A percentile compares a stretch with the other conserved stretches of the same genome.
phyloP scores from a whole-genome alignment of 2,797 vertebrate genomes.

The Falco rusticolus region DNA sequence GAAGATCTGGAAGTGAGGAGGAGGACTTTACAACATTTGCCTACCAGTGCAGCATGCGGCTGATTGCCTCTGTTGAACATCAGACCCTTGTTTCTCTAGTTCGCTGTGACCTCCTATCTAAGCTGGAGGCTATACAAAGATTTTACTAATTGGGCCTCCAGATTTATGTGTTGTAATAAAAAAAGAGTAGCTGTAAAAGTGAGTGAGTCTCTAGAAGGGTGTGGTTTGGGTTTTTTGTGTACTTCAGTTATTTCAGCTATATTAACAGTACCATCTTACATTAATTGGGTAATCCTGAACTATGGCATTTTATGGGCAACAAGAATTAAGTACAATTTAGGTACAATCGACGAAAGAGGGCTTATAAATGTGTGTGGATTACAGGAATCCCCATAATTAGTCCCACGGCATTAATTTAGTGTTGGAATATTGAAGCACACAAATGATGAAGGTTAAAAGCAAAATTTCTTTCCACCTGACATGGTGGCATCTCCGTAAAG shows the following conservation, averaged over 20 bases:
- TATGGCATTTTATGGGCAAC: conserved; percentile 56
- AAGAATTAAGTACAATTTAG: conserved; percentile 60
- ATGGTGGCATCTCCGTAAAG: conserved; percentile 67
- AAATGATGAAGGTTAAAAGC: conserved; percentile 75
- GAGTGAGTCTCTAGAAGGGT: neutral
- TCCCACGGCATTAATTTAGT: conserved; percentile 65
- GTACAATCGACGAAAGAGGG: conserved; percentile 68
- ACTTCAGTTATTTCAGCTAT: conserved; percentile 63
- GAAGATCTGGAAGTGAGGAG: neutral
- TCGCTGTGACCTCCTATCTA: neutral
- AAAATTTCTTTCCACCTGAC: conserved; percentile 69
- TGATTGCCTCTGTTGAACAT: neutral
- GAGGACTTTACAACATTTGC: neutral
- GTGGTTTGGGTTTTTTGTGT: conserved; percentile 36
- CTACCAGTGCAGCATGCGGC: neutral
- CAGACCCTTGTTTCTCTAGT: neutral
- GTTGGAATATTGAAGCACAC: conserved; percentile 56
- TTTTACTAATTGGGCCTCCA: neutral
- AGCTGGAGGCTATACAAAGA: neutral
- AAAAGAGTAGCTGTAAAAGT: conserved; percentile 47
- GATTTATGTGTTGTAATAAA: conserved; percentile 36
- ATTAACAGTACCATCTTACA: conserved; percentile 52
- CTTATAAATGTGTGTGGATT: conserved; percentile 60
- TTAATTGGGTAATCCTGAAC: conserved; percentile 67
- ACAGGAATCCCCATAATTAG: conserved; percentile 74